These are phyloP conservation scores for Embiotoca jacksoni DNA, from an alignment of 2,113 vertebrate species.

Conservation along the genomic window DNA sequence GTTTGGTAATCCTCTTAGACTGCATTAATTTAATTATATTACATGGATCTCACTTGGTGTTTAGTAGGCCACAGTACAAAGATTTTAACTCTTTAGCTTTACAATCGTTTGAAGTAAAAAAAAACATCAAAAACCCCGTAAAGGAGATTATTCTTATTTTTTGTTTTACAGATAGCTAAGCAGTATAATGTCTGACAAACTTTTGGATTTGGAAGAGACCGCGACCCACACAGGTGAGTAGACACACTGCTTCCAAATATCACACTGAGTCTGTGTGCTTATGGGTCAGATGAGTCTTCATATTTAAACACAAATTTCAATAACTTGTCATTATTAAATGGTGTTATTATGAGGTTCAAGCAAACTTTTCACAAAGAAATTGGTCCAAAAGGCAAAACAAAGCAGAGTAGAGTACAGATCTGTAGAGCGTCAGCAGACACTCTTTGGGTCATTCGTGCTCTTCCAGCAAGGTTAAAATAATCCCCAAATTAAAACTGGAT, in stretches of 20 bases:
- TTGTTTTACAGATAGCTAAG: constrained; percentile 43
- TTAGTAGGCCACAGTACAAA: constrained; percentile 9
- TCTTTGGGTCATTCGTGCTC: constrained; percentile 46
- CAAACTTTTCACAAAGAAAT: neutral
- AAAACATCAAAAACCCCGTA: neutral
- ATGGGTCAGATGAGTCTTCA: neutral
- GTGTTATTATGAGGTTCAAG: neutral
- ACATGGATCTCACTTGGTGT: constrained; percentile 10
- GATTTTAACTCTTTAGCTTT: neutral
- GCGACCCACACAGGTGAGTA: constrained; percentile 92
- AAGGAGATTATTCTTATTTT: neutral
- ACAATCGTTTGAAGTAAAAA: neutral
- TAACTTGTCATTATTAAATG: neutral
- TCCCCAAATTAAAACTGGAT: constrained; percentile 27
- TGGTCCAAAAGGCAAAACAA: neutral
- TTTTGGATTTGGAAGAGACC: constrained; percentile 88
- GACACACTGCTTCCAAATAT: neutral
- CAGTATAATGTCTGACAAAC: constrained; percentile 77
- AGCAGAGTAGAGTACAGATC: constrained; percentile 6
- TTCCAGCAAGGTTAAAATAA: constrained; percentile 39
- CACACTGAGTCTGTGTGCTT: neutral
- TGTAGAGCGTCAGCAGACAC: constrained; percentile 18
- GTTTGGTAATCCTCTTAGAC: constrained; percentile 84
- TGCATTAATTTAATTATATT: constrained; percentile 76
- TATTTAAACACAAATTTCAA: neutral